Base-by-base conservation (phyloP, 2,113 vertebrate species). In the Gallinago media region DNA sequence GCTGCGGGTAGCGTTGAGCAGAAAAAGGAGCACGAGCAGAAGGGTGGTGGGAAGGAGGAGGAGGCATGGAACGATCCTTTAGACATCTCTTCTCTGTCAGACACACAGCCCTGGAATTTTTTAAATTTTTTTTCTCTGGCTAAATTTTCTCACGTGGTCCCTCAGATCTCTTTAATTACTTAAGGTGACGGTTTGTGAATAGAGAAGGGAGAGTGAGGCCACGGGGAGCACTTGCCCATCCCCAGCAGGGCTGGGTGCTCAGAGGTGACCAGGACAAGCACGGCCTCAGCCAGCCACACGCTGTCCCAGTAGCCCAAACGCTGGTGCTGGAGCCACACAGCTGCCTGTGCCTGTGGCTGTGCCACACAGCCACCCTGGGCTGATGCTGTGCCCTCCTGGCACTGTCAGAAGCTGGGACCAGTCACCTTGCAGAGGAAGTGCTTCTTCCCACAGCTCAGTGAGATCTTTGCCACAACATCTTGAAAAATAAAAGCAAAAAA, bases 151-250 rank as follows among this genome's bases (percentile, higher is more conserved):
- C 20, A 17, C 1, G 0, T 16, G 4, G 13, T 84, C 13, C 11
- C 36, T 79, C 3, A 4, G 31, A 66, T 15, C 32, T 46, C 9
- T 66, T 42, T 29, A 9, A 6, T 32, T 62, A 19, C 65, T 73
- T 52, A 11, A 61, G n/a, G 31, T 19, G 11, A 14, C 5, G 0
- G 1, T 27, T 12, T 27, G 17, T 29, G 49, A 9, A 29, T 11
- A 11, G 34, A 22, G 40, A 20, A 34, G 31, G 44, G 38, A 59
- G 5, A 56, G 12, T 0, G 1, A 20, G 18, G 15, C 34, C 4
- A 1, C 0, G 0, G 23, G 27, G 20, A 20, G 17, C 26, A 20
- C 73, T 68, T 36, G 22, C 11, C 22, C 5, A 0, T 23, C n/a
- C 9, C 0, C 11, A 0, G 17, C 26, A 9, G 78, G 32, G 25